Base-by-base conservation (phyloP, 1,140 invertebrate genomes). In the Berghia stephanieae region DNA sequence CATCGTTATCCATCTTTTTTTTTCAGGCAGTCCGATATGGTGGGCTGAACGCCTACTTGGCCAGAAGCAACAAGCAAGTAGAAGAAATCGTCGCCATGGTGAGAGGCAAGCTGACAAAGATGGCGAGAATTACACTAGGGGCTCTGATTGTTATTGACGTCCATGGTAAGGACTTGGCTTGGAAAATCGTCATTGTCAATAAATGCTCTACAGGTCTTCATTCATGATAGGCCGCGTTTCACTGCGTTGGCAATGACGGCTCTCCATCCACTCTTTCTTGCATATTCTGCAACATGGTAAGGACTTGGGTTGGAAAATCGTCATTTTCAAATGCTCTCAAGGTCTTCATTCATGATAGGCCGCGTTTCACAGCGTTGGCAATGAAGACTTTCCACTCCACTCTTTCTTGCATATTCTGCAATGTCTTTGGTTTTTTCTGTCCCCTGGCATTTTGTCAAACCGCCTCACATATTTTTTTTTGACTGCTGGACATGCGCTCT, bases 121-220 rank as follows among this genome's bases (percentile, higher is more conserved):
- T 90, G 86, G 85, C 88, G 0, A 77, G 89, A 57, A 89, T 88
- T 31, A 90, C 89, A 13, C 81, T 90, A 34, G 89, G 85, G 36
- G 89, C 89, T 60, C 83, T 90, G 6, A 90, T 90, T 81, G 89
- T 90, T 55, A 88, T 90, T 73, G 89, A 90, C 83, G 89, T 90
- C 3, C 89, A 90, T 81, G 89, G 91, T 91, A 83, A 80, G 83
- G 76, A 40, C 40, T 71, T 31, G 5, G 5, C 6, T 69, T 38
- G 13, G 46, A 21, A 31, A 18, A 13, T 66, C 46, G n/a, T 13
- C 13, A 13, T n/a, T 13, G 46, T 49, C 13, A 49, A n/a, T n/a
- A 49, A n/a, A 13, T 49, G 46, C 13, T 49, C 46, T 49, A 24
- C n/a, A 10, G 34, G 8, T 63, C 8, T 24, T 8, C n/a, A 13